Evolutionary conservation across 2,797 vertebrate species (phyloP), one percentile per base, ranked within the genome.

Genomic region (Huso huso): DNA sequence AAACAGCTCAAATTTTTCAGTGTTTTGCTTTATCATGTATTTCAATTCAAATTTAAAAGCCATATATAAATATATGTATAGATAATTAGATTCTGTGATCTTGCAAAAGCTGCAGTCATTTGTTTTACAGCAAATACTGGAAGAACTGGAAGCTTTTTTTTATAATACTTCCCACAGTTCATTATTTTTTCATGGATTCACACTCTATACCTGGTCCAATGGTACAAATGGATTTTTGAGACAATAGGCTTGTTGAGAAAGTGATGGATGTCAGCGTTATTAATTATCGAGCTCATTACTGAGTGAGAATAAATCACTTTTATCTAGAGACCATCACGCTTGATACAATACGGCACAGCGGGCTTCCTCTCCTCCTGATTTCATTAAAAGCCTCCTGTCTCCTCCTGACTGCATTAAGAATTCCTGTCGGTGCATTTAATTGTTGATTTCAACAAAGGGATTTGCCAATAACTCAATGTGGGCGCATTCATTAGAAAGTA

Each of bases 281-380:
- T 87, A 86, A 87, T 86, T 87, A 86, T 85, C 81, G 74, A 74
- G 74, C 76, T 81, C 80, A 83, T 87, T 84, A 87, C 74, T 75
- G 77, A 68, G 68, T 64, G 52, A 76, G 77, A 78, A 85, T 85
- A 86, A 86, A 85, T 86, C 80, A 82, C 75, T 81, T 85, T 84
- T 83, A 84, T 84, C 82, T 84, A 69, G 78, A 69, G 74, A 72
- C 74, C 76, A 82, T 80, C 62, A n/a, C 71, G 65, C 64, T 15
- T 6, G 72, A 81, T 85, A 79, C 79, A 73, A 73, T 71, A 76
- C 73, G 76, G 67, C 78, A 81, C 78, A 81, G 78, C 74, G 75
- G 78, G 76, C 71, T 73, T 71, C 82, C 65, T 55, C 68, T 74
- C 61, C 65, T 66, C 52, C 76, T 74, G 77, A 67, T 74, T 80